A percentile compares a stretch with the other conserved stretches of the same genome.
phyloP scores from a whole-genome alignment of 2,797 vertebrate species.

The Alfaro cultratus region DNA sequence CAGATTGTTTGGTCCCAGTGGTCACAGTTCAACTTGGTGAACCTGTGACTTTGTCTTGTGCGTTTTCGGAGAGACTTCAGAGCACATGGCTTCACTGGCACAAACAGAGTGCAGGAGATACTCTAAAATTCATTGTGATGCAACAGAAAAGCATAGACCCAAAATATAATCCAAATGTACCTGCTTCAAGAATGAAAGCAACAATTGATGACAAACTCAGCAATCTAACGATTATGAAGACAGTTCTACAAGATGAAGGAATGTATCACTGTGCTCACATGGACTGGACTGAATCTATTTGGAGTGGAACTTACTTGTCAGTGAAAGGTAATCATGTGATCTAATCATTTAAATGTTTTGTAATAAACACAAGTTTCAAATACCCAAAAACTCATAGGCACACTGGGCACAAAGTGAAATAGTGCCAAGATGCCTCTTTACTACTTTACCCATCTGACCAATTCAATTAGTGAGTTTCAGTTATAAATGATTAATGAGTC shows the following conservation, averaged over 20 bases:
- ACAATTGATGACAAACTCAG: accelerated
- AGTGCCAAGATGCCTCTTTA: no score
- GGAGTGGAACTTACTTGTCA: slow-evolving; percentile 8
- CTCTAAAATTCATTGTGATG: slow-evolving; percentile 14
- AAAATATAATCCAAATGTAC: not conserved
- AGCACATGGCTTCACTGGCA: not conserved
- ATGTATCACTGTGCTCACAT: slow-evolving; percentile 18
- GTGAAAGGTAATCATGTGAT: slow-evolving; percentile 12
- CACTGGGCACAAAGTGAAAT: not conserved
- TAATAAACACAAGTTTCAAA: not conserved
- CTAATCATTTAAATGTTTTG: not conserved
- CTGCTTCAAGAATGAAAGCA: not conserved
- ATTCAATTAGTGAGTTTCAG: not conserved
- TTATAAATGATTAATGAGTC: not conserved
- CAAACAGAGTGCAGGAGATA: slow-evolving; percentile 17
- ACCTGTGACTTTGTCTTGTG: not conserved
- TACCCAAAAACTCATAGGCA: not conserved
- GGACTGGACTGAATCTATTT: not conserved
- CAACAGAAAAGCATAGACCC: accelerated
- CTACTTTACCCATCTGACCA: not conserved
- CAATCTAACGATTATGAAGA: slow-evolving; percentile 18
- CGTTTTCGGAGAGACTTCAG: accelerated
- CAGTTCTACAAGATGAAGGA: slow-evolving; percentile 25
- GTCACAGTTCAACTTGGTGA: not conserved
- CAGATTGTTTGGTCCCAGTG: not conserved